Base-by-base conservation (phyloP, 1,140 invertebrate species). In the Rhagoletis zephyria region DNA sequence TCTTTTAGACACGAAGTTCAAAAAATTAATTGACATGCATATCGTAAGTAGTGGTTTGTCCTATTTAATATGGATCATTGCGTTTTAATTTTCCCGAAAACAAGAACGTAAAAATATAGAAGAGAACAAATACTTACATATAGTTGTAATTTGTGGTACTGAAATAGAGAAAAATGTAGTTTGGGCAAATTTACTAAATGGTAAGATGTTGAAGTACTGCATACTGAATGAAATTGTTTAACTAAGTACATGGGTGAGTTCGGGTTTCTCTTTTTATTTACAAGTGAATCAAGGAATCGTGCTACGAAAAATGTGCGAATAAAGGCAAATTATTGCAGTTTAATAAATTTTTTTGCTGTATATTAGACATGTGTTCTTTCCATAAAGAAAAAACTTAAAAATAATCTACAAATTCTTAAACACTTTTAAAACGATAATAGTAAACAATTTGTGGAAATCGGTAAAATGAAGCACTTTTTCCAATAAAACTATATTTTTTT, bases 61-160 rank as follows among this genome's bases (percentile, higher is more conserved):
- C 74, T 81, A 51, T 81, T 81, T 81, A 30, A 81, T 56, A 56
- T 1, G 45, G 48, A 3, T 81, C 45, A 81, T 56, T 81, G 56
- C 45, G 9, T 59, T 81, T 81, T 81, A 30, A 81, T 81, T 81
- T 81, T 48, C 48, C 56, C 42, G 48, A 81, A 81, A 81, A 81
- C 74, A n/a, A n/a, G n/a, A n/a, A n/a, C n/a, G n/a, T n/a, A n/a
- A n/a, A n/a, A n/a, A n/a, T n/a, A n/a, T n/a, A 56, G 56, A 81
- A 19, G 16, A 7, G 74, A 59, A 42, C n/a, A 59, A 81, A 81
- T 81, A 81, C 74, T 81, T 81, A 81, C 74, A 81, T 81, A 81
- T 48, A 56, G 74, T 81, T 56, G 74, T 10, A 59, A 81, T 56
- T 81, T 81, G 74, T n/a, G 48, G 48, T 6, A 81, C 74, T 81